phyloP scores from a whole-genome alignment of 2,113 vertebrate species.

The Mastomys coucha region DNA sequence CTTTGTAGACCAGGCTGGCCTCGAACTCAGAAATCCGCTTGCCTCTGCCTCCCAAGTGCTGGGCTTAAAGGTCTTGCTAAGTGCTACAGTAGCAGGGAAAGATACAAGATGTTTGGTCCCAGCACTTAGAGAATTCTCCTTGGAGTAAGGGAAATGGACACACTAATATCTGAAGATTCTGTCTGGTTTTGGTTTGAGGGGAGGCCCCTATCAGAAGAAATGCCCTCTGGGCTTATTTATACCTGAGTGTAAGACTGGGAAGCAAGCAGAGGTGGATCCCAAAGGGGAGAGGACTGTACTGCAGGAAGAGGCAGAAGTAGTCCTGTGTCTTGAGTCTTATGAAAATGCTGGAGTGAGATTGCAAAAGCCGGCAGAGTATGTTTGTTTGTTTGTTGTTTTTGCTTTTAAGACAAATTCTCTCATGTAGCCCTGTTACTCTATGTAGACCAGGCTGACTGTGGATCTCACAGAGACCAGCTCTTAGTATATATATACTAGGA shows the following conservation, averaged over 20 bases:
- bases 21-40: too few species aligned
- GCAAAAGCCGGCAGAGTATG: background rate
- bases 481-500: background rate
- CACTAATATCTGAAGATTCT: background rate
- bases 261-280: background rate
- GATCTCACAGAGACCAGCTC: background rate
- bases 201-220: slow-evolving; percentile 37
- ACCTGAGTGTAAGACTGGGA: background rate
- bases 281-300: background rate
- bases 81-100: background rate
- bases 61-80: too few species aligned
- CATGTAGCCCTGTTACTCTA: background rate
- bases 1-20: too few species aligned
- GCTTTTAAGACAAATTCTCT: background rate
- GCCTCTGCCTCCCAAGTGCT: too few species aligned
- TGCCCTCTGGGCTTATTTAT: background rate
- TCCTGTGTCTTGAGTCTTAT: slow-evolving; percentile 35
- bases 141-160: background rate
- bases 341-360: background rate
- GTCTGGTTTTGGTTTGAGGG: slow-evolving; percentile 2
- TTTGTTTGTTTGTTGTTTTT: background rate
- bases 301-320: slow-evolving; percentile 25
- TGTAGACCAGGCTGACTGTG: background rate
- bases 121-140: background rate
- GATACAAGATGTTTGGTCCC: background rate